Evolutionary conservation across 2,888 invertebrate genomes (phyloP), one percentile per base, ranked within the genome.

Genomic region (Petrophora chlorosata): DNA sequence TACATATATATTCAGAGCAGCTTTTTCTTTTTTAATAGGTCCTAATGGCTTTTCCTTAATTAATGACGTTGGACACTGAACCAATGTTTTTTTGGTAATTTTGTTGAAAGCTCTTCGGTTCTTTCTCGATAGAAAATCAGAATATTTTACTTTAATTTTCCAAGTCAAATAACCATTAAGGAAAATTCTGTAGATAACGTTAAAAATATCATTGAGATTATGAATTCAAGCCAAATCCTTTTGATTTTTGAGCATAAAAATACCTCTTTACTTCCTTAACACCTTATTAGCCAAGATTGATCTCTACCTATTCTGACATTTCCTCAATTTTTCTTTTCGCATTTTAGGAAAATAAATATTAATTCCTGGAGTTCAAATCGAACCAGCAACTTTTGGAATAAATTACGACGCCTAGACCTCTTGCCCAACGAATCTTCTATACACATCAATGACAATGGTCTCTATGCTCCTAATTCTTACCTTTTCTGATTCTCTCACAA

Each of bases 21-120:
- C 67, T 64, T 70, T 79, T 70, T 70, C 75, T 79, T 83, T 76
- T 85, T 81, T 80, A 85, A 86, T 80, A 71, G 78, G 59, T 75
- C 73, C 75, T 86, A 85, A 86, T 82, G 82, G 83, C 82, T 81
- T 70, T 71, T 77, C 69, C 70, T 73, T 85, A 85, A 88, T 87
- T 86, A 85, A 88, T 82, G 82, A 73, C 65, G 63, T 73, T 76
- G 73, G 78, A 76, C 78, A 72, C 67, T 74, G 74, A 69, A 73
- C 65, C 71, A 80, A 79, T 77, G 73, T 70, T 71, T 79, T 78
- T 68, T 61, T 62, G 59, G 58, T 58, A 76, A 76, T 74, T 69
- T 67, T 68, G 56, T 53, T 66, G 63, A 68, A 63, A 62, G 66
- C 69, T 63, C 74, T 59, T 41, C 40, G 48, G 56, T 43, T 49